Evolutionary conservation across 2,888 invertebrate species (phyloP), one percentile per base, ranked within the genome.

Genomic region (Escarpia spicata): DNA sequence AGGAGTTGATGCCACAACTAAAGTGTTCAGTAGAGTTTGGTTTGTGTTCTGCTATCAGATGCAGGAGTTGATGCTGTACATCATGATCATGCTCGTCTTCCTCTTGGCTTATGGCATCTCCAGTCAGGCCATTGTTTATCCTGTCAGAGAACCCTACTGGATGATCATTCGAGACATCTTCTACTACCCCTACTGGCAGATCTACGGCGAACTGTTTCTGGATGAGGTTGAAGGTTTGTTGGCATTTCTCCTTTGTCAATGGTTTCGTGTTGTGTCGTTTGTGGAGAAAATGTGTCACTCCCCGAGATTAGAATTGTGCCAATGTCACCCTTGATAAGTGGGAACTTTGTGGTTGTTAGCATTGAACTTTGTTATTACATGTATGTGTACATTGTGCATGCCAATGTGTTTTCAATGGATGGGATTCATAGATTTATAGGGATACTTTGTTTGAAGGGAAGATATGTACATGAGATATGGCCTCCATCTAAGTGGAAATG

Each of bases 171-270:
- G 94, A 94, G 95, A 96, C 90, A 95, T 97, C 37, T 93, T 97
- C 58, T 96, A 96, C 92, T 94, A 95, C 15, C 97, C 97, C 4
- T 96, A 97, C 94, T 97, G 96, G 96, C 96, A 96, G 94, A 96
- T 97, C 95, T 97, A 96, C 94, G 97, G 97, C 89, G 96, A 97
- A 93, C 95, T 97, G 10, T 96, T 96, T 94, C 94, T 97, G 90
- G 96, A 96, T 31, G 94, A 95, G 92, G 93, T 96, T 43, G 95
- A 95, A 94, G 96, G 96, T 95, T 0, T 26, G 75, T 75, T 75
- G 75, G 6, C 4, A 75, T 26, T 0, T 75, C 26, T 6, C 26
- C 15, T 19, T 75, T 75, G 19, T 75, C 26, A 75, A n/a, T 26
- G 26, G 26, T 75, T 26, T 0, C 12, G 8, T 52, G n/a, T 52